Evolutionary conservation across 2,888 invertebrate genomes (phyloP), one percentile per base, ranked within the genome.

Genomic region (Piscicola geometra): DNA sequence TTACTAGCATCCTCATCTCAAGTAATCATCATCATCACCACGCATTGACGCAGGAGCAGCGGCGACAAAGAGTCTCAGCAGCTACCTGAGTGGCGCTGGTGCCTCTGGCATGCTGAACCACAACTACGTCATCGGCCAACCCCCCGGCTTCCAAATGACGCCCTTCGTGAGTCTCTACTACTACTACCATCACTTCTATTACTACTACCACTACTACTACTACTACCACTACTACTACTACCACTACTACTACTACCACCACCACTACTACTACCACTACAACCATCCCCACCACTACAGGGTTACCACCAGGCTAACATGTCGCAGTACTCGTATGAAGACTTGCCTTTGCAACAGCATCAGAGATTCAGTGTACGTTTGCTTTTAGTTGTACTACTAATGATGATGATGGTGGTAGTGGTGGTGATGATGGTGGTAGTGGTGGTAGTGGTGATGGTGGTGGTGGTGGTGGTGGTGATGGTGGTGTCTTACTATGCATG

Each of bases 41-140:
- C 21, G 50, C 21, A 47, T 9, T 47, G 50, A 47, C 21, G 76
- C 52, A 36, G 60, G 32, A 41, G 32, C 66, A 36, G 30, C 35
- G 74, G n/a, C 50, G 30, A 47, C 35, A 33, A 74, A 74, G 64
- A 52, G 64, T 32, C 30, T 73, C n/a, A 73, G 72, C 21, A 72
- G 60, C 33, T 52, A 71, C 28, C 68, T 60, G 35, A 73, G 72
- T 1, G 60, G 25, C 9, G 3, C 21, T 25, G 3, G 3, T 3
- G 50, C 30, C 15, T 72, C 64, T 3, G 64, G 41, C 68, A 70
- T 71, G 41, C 41, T 71, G 1, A 71, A 76, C 47, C 71, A 25
- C 50, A 76, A 76, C 76, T 76, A 76, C 70, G 56, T 76, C 69
- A 56, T 75, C 70, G 67, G 76, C 28, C 76, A 76, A 25, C 76